Conservation (phyloP, 2,888 invertebrate genomes). For the Drosophila prolongata region DNA sequence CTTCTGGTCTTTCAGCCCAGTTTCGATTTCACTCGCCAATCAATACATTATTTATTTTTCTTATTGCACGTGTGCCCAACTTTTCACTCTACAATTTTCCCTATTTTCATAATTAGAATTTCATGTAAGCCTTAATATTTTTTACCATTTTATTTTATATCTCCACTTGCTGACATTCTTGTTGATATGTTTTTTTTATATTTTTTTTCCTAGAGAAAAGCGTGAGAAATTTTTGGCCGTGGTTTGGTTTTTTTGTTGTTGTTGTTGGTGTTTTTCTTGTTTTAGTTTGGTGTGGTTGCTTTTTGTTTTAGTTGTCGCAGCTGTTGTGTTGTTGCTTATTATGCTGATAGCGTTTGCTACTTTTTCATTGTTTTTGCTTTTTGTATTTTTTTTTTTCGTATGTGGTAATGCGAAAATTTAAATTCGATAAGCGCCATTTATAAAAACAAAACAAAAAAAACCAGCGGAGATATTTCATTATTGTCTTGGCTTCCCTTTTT, state of each 20-base stretch:
- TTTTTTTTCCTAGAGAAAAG: slow-evolving; percentile 65
- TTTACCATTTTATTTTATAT: slow-evolving; percentile 2
- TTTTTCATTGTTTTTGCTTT: slow-evolving; percentile 47
- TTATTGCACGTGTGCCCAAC: background rate
- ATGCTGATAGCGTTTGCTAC: slow-evolving; percentile 70
- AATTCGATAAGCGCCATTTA: slow-evolving; percentile 74
- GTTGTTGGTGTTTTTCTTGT: slow-evolving; percentile 47
- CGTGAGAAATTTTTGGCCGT: slow-evolving; percentile 80
- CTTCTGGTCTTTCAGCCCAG: background rate
- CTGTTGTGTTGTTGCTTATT: slow-evolving; percentile 58
- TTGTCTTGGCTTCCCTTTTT: slow-evolving; percentile 29
- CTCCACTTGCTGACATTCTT: slow-evolving; percentile 34
- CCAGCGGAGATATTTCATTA: slow-evolving; percentile 59
- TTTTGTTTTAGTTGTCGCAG: slow-evolving; percentile 44
- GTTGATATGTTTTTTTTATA: slow-evolving; percentile 34
- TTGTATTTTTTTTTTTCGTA: slow-evolving; percentile 29
- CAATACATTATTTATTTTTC: background rate
- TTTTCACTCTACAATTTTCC: background rate
- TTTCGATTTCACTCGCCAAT: background rate
- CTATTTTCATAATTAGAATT: background rate
- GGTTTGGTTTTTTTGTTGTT: slow-evolving; percentile 64
- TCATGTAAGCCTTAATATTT: background rate
- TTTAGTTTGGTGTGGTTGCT: slow-evolving; percentile 53
- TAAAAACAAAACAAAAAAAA: slow-evolving; percentile 34
- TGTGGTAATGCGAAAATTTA: slow-evolving; percentile 59